Evolutionary conservation across 2,888 invertebrate species (phyloP), one percentile per base, ranked within the genome.

Genomic region (Criorhina ranunculi): DNA sequence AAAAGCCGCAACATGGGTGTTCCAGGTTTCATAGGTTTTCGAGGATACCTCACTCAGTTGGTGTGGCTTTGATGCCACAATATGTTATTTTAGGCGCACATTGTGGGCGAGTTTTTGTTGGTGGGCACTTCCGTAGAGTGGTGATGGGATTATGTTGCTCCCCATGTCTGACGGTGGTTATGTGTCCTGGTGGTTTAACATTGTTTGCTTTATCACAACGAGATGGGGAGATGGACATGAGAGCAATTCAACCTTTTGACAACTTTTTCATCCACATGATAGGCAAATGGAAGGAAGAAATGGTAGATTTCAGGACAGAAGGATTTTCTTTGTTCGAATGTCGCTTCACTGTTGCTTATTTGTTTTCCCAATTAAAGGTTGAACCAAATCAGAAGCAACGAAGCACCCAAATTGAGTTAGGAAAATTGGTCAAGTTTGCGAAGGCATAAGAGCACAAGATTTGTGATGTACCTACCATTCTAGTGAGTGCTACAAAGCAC

Each of bases 21-120:
- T 53, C 35, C 46, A 49, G 46, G 49, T 59, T 53, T 29, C 40
- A 31, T 70, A 11, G 67, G 53, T 42, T 42, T 44, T 33, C 19
- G 12, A 33, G 49, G 19, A 51, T 72, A 51, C 33, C 31, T 37
- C 19, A 51, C 15, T 3, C 9, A 17, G 24, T 35, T 59, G 24
- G 37, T 51, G 44, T 51, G 40, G 51, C 15, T n/a, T 12, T 31
- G 33, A 62, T 1, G 19, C 19, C 33, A 49, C 17, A 24, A 4
- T 24, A 24, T 24, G 29, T 73, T 29, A 31, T 72, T 35, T 15
- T 31, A 29, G 29, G 46, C 29, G 33, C 17, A 29, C 29, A 19
- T 44, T 59, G 35, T 35, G 55, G 46, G 15, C 12, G 3, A 24
- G 5, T 9, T 0, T 46, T 11, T 33, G 11, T 9, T 37, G 12